Base-by-base conservation (phyloP, 2,113 vertebrate genomes). In the Donacobius atricapilla region DNA sequence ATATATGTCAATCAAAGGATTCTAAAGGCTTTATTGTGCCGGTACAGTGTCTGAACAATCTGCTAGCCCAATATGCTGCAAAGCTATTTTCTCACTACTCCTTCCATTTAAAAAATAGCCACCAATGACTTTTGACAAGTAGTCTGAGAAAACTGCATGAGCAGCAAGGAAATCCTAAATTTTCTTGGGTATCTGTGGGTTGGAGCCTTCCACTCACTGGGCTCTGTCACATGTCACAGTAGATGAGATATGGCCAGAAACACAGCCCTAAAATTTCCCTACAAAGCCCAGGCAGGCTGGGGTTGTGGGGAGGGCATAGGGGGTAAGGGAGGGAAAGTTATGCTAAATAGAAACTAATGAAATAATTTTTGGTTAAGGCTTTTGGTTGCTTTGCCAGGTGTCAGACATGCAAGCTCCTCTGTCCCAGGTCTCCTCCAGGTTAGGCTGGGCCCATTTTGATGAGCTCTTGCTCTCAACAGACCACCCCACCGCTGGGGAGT, bases 61-160 rank as follows among this genome's bases (percentile, higher is more conserved):
- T 97, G 95, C 89, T 91, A 79, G 68, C 69, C 91, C 94, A 96
- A 93, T 96, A 97, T 96, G 94, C 82, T 2, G 10, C 71, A 25
- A 83, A 95, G 93, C 77, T 96, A 91, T 96, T 96, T 95, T 94
- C 93, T 94, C 66, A 42, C 94, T 58, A 61, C 82, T 93, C 35
- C 54, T 84, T 93, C 88, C 35, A 56, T 89, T 95, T 95, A 84
- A 96, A 96, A 95, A 94, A 85, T 93, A 94, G 87, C 87, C 91
- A 88, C 91, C 54, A 68, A 72, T 95, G 91, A 82, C 45, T 94
- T 95, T 87, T 93, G 89, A 87, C 93, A 77, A 93, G 48, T n/a
- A 50, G 31, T n/a, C 57, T 76, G 71, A 89, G 84, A 61, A 75
- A 89, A 70, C 35, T 33, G 66, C 66, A 65, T 0, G 15, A 94